Base-by-base conservation (phyloP, 2,888 invertebrate genomes). In the Cistogaster globosa region DNA sequence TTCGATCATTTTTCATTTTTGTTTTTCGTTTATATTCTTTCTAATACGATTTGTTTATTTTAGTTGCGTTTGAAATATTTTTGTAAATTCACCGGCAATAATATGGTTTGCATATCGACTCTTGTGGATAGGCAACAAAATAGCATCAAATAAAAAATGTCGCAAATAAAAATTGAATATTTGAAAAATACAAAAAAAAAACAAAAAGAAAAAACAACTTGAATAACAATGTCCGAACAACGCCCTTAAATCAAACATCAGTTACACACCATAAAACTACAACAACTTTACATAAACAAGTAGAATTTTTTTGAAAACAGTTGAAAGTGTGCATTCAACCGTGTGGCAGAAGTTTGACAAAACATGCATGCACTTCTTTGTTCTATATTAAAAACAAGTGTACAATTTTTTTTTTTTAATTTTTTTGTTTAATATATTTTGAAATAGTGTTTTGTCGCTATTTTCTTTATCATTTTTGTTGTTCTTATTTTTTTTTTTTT, bases 231-330 rank as follows among this genome's bases (percentile, higher is more conserved):
- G 55, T 55, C 75, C 69, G 65, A 81, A 71, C 69, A 82, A 82
- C 82, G 82, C 75, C 82, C 82, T 78, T 38, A 85, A 78, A 85
- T 85, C 82, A 85, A 82, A 82, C 78, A 85, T 36, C 65, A 48
- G 20, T 75, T 63, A 67, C 26, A 82, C 75, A 82, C 71, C 78
- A 60, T 75, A 67, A 55, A 65, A 60, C 71, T 67, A 78, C 58
- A 82, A 75, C n/a, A 78, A 55, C 32, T 45, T 58, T 53, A 62
- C 71, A 53, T 32, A 16, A 45, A 75, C 48, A 74, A 63, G 62
- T 20, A 36, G 38, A 26, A 62, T 32, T 48, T 57, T 16, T 57
- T 9, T 32, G 9, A 53, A 67, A 71, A 74, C n/a, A 45, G 67
- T 67, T 74, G 38, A 51, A 62, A 45, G 36, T 20, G 16, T 71